Conservation (phyloP, 2,888 invertebrate genomes). For the Lycocerus yunnanus region DNA sequence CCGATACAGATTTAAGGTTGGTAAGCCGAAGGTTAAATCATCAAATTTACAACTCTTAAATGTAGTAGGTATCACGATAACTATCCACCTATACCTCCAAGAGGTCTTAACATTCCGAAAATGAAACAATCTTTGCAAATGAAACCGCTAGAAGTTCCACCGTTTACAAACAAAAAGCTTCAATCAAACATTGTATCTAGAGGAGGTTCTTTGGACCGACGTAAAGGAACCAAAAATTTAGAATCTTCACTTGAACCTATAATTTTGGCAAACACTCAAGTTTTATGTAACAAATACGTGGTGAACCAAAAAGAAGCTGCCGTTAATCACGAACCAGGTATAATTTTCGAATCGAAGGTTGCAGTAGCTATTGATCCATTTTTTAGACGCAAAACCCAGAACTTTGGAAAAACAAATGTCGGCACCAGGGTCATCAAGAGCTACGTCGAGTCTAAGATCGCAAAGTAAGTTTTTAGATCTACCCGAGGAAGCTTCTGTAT, state of each 20-base stretch:
- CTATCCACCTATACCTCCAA: background rate
- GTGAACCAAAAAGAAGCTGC: conserved; percentile 57
- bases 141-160: conserved; percentile 49
- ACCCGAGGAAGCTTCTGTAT: conserved; percentile 42
- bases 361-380: background rate
- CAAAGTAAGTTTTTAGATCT: conserved; percentile 47
- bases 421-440: conserved; percentile 35
- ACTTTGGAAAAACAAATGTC: conserved; percentile 9
- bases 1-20: conserved; percentile 75
- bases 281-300: conserved; percentile 74
- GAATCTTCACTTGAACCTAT: conserved; percentile 50
- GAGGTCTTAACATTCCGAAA: conserved; percentile 40
- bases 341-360: background rate
- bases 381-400: background rate
- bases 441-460: conserved; percentile 44
- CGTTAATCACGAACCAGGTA: conserved; percentile 47
- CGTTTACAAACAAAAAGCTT: conserved; percentile 19
- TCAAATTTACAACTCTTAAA: background rate
- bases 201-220: conserved; percentile 51
- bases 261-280: conserved; percentile 60
- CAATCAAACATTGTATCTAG: conserved; percentile 26
- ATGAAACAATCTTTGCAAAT: conserved; percentile 50
- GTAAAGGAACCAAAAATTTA: conserved; percentile 40
- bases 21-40: background rate
- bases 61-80: background rate